Evolutionary conservation across 92 coral and sea anemone species (phyloP), one percentile per base, ranked within the genome.

Genomic region (Porites evermanni): DNA sequence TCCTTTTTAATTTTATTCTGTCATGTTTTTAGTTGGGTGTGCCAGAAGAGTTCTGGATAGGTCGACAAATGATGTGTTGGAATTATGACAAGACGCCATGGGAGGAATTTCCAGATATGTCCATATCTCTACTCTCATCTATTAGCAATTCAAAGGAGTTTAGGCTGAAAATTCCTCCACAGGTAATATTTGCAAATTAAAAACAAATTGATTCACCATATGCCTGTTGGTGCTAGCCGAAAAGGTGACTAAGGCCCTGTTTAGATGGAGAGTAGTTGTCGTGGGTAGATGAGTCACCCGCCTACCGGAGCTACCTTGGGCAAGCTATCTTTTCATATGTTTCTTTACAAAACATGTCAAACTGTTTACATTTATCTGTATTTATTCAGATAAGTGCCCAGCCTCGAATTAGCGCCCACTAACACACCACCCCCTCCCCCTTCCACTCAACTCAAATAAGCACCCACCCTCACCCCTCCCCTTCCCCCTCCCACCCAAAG

Each of bases 51-150:
- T 97, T 97, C 79, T 97, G 99, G 99, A 91, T 91, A 84, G 99
- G 99, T 44, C 82, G 98, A 61, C 99, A 97, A 29, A 97, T 97
- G 99, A 97, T 97, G 99, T 97, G 99, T 79, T 97, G 99, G 99
- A 97, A 93, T 54, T 95, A 95, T 63, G 99, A 95, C 93, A 93
- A 89, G 82, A 97, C 99, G 0, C 99, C 99, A 2, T 97, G 99
- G 99, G 97, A 95, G 59, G 98, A 97, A 83, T 97, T 97, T 80
- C 99, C 99, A 54, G 96, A 95, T 72, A 92, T 97, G 94, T 97
- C 98, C 17, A 97, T 97, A 63, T 97, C 99, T 20, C 93, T 97
- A 47, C 91, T 97, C 65, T 95, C 98, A 8, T 93, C 98, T 21
- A 86, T 90, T 58, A 93, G 97, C 72, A 91, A 93, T 66, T 95